A percentile compares a stretch with the other conserved stretches of the same genome.
Conservation (phyloP, 2,797 vertebrate genomes). For the Tachyglossus aculeatus region DNA sequence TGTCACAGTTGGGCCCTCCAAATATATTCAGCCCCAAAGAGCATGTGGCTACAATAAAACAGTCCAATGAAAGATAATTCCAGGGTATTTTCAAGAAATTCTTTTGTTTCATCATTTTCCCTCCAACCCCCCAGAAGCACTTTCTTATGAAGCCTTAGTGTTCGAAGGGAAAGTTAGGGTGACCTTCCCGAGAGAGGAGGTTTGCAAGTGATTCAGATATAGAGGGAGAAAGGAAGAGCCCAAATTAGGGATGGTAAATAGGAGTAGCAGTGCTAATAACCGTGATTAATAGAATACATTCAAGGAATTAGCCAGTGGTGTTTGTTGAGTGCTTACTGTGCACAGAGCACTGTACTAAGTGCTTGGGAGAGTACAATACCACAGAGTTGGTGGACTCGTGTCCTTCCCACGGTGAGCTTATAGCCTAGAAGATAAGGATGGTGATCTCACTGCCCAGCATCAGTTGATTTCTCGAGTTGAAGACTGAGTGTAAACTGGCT, state of each 20-base stretch:
- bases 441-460: no score
- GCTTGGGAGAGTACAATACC: no score
- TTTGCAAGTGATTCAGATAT: background rate
- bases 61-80: background rate
- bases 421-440: no score
- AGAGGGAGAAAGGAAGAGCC: no score
- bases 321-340: no score
- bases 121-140: no score
- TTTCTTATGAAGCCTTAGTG: background rate
- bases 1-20: background rate
- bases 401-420: no score
- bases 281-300: background rate
- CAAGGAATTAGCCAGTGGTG: constrained; percentile 20
- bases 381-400: no score
- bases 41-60: constrained; percentile 1
- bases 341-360: no score
- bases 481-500: no score
- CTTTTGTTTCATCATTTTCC: constrained; percentile 5
- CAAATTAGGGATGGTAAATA: no score
- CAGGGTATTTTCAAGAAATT: background rate
- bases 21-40: background rate
- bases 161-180: background rate
- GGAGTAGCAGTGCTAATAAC: background rate
- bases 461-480: no score
- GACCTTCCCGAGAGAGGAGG: background rate